Evolutionary conservation across 2,797 vertebrate genomes (phyloP).

Genomic region (Mormyrops boulengeri): DNA sequence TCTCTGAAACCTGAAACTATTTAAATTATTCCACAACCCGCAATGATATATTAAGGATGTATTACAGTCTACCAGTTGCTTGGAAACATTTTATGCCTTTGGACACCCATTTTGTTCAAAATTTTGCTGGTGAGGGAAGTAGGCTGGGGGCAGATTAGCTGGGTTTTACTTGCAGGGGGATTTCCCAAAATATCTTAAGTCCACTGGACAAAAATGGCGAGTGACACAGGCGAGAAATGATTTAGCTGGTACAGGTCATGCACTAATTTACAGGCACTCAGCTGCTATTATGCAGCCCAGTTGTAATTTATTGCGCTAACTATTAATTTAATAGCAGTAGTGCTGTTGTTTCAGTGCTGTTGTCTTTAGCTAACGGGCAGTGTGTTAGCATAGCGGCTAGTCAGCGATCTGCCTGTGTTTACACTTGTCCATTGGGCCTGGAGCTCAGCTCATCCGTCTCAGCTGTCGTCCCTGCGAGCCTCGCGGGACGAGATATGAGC

Average conservation of each 20-base stretch:
- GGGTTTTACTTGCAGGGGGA: not conserved
- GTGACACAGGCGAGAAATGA: not conserved
- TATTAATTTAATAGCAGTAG: not conserved
- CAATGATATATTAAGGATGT: not conserved
- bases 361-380: not conserved
- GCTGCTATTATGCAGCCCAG: not conserved
- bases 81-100: not conserved
- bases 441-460: constrained; percentile 6
- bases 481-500: not conserved
- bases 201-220: not conserved
- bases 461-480: not conserved
- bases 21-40: not conserved
- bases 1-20: not conserved
- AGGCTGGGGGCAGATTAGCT: not conserved
- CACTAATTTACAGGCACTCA: not conserved
- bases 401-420: not conserved
- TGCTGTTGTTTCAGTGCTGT: not conserved
- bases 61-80: not conserved
- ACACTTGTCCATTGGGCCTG: not conserved
- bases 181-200: not conserved
- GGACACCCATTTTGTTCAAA: not conserved
- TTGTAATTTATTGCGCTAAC: not conserved
- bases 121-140: not conserved
- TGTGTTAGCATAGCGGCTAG: not conserved
- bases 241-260: not conserved